Evolutionary conservation across 64 coral and sea anemone species (phyloP), one percentile per base, ranked within the genome.

Genomic region (Pocillopora verrucosa): DNA sequence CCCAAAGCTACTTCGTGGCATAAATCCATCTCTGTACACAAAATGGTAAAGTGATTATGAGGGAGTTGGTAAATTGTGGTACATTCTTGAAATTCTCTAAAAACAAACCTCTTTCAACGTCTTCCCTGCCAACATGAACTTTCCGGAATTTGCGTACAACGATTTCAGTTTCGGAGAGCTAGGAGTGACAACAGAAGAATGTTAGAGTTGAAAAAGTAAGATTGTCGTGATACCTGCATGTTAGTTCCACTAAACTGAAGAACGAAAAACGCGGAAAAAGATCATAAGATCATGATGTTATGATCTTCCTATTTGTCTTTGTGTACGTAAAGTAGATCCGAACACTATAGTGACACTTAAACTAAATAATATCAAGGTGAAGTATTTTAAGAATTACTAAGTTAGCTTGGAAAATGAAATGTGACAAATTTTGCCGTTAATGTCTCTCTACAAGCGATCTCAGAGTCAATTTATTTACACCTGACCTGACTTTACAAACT

Each of bases 81-180:
- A 76, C 56, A 87, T 36, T 75, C 69, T 59, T 56, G 36, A 41
- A 62, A 70, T 11, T 17, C 30, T 60, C 76, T 59, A 19, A 19
- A 41, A 68, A 60, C 85, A 74, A 70, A 92, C 90, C 90, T 92
- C 76, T 72, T 86, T 87, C 26, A 80, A 20, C 24, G 90, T 76
- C 36, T 56, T 92, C 16, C 82, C 90, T 20, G 90, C 90, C 16
- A 92, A 75, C 12, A 92, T 87, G 76, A 60, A 87, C 25, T 72
- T 92, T 9, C 90, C 90, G 73, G 76, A 80, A n/a, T 68, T 65
- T 30, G 82, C 65, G 41, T 64, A 60, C 12, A 86, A 63, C 11
- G 90, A 86, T 65, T 57, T 92, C 19, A 70, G 60, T 59, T 92
- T 92, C n/a, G 86, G 73, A 22, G 90, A 77, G 34, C 90, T 92